Base-by-base conservation (phyloP, 2,888 invertebrate species). In the Seira musarum region DNA sequence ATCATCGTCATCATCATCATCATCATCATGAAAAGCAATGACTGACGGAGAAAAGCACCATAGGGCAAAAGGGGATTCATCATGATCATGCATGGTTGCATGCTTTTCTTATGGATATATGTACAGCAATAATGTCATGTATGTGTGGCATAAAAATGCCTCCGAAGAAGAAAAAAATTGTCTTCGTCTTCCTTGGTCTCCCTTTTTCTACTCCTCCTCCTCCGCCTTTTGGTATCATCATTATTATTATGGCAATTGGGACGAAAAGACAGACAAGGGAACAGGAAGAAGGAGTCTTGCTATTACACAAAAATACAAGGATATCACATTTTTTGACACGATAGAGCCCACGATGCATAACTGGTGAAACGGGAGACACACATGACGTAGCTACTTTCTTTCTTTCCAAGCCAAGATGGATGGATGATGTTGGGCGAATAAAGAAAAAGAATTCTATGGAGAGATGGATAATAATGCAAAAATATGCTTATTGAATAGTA, bases 211-310 rank as follows among this genome's bases (percentile, higher is more conserved):
- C 15, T 53, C 69, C 53, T 70, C 69, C 17, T 35, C 69, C 53
- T 70, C 60, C 30, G 57, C 8, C 10, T 69, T 30, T 63, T 22
- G 2, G 30, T 64, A 65, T 65, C 65, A 53, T 66, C 66, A 53
- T 65, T 64, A 65, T 70, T 64, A 70, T 77, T 70, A 77, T 19
- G 64, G 53, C 76, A 77, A 77, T 77, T 77, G 76, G 53, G 53
- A 64, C 35, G 68, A 76, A 25, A 57, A 74, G 57, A 66, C 35
- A 57, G 25, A 46, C 21, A 25, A 53, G 46, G 64, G 17, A 30
- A 61, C n/a, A n/a, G 61, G 65, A 57, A 66, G 35, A 30, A 53
- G 35, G 40, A 30, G 53, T 30, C 49, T 53, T 53, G 35, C 64
- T 66, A 46, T 75, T 61, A 61, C 61, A 60, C 24, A 70, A 76